Percentiles rank a stretch among this genome's conserved stretches.
Conservation (phyloP, 2,113 vertebrate genomes). For the Natator depressus region DNA sequence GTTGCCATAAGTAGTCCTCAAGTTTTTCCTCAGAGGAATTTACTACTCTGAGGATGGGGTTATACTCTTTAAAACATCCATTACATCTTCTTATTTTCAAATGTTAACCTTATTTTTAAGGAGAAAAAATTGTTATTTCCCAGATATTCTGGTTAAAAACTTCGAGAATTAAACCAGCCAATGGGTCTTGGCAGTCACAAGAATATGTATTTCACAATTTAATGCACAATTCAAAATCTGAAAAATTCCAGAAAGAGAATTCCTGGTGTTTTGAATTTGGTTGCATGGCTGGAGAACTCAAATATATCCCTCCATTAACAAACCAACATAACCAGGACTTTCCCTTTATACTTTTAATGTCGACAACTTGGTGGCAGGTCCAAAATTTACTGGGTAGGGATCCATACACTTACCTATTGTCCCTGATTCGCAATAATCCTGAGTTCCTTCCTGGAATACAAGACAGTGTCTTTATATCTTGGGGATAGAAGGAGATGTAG, state of each 20-base stretch:
- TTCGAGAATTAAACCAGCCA: neutral
- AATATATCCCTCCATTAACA: neutral
- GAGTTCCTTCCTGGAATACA: constrained; percentile 82
- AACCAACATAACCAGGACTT: constrained; percentile 4
- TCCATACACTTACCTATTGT: constrained; percentile 76
- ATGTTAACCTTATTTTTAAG: neutral
- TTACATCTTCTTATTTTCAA: neutral
- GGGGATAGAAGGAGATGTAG: constrained; percentile 59
- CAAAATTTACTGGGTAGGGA: constrained; percentile 46
- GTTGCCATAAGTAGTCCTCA: neutral
- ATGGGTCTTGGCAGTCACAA: neutral
- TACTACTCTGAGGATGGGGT: neutral
- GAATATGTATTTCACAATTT: neutral
- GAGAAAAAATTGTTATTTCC: neutral
- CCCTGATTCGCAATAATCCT: constrained; percentile 79
- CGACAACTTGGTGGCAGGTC: constrained; percentile 44
- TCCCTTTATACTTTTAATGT: constrained; percentile 63
- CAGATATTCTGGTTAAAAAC: neutral
- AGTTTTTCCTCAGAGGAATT: neutral
- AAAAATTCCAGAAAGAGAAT: neutral
- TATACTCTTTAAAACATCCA: neutral
- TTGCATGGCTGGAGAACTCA: neutral
- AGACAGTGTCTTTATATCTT: constrained; percentile 78
- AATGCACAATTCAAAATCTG: neutral
- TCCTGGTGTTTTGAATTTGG: neutral